phyloP scores from a whole-genome alignment of 2,888 invertebrate species.

The Drosophila paracracens region DNA sequence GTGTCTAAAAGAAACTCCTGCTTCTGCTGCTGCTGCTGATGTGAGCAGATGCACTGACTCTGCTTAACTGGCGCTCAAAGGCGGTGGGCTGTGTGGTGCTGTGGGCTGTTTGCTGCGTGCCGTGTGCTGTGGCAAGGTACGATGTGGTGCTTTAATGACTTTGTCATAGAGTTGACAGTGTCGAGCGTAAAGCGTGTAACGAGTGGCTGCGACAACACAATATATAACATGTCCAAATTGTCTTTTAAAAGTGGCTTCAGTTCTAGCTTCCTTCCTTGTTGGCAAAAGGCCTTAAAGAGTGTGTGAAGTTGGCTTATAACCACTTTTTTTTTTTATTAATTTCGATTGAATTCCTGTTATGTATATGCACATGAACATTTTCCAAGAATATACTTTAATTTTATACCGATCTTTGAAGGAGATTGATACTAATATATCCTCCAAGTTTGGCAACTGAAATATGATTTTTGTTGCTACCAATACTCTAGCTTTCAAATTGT shows the following conservation, averaged over 20 bases:
- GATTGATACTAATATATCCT: too few relatives aligned
- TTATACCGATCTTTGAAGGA: too few relatives aligned
- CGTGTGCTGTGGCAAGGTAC: neutral
- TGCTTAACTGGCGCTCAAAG: conserved; percentile 23
- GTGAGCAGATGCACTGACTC: conserved; percentile 35
- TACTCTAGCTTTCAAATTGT: too few relatives aligned
- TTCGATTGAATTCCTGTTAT: too few relatives aligned
- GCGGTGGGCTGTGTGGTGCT: conserved; percentile 1
- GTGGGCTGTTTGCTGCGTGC: too few relatives aligned
- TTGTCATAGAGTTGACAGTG: conserved; percentile 50
- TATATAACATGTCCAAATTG: conserved; percentile 32
- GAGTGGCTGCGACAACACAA: conserved; percentile 26
- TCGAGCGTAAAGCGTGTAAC: conserved; percentile 17
- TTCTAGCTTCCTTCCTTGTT: neutral
- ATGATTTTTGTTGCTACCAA: too few relatives aligned
- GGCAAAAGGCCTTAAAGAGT: neutral
- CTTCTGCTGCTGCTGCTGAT: conserved; percentile 5
- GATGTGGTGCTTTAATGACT: conserved; percentile 43
- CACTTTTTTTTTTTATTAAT: too few relatives aligned
- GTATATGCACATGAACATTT: too few relatives aligned
- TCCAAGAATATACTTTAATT: too few relatives aligned
- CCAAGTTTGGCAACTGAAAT: too few relatives aligned
- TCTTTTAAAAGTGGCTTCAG: conserved; percentile 18
- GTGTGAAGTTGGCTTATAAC: neutral
- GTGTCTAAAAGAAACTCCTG: conserved; percentile 32